These are phyloP conservation scores for Stenodema calcarata DNA, from an alignment of 2,888 invertebrate species.

Conservation along the genomic window DNA sequence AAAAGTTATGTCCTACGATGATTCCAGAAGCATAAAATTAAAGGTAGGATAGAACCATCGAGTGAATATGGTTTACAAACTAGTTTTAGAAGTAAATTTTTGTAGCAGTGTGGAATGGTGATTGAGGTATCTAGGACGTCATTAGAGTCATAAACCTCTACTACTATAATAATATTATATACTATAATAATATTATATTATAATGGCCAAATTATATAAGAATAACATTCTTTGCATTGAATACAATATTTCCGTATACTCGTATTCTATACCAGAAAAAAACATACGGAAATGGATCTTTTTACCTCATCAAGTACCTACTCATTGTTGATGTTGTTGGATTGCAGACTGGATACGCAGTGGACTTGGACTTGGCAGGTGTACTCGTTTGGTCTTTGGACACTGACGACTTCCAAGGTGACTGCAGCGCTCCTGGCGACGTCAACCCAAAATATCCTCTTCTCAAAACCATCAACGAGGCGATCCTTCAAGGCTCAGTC, in stretches of 20 bases:
- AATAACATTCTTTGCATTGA: no score
- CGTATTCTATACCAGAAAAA: no score
- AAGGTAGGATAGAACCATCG: constrained; percentile 67
- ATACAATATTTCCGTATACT: no score
- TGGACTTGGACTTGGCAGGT: constrained; percentile 73
- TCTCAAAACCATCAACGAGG: constrained; percentile 75
- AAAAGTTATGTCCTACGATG: constrained; percentile 78
- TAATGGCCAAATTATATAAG: no score
- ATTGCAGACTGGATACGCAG: constrained; percentile 54
- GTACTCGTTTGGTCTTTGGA: constrained; percentile 90
- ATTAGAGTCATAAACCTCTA: no score
- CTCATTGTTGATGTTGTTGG: background rate
- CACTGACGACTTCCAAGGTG: constrained; percentile 83
- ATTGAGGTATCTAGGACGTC: no score
- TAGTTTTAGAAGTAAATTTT: background rate
- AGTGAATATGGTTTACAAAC: background rate
- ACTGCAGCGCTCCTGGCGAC: constrained; percentile 63
- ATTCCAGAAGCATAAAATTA: constrained; percentile 73
- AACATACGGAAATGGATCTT: no score
- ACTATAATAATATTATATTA: no score
- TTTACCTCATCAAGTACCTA: background rate
- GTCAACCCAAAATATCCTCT: constrained; percentile 67
- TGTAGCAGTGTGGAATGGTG: no score
- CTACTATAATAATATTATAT: no score
- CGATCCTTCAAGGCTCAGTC: constrained; percentile 62